These are phyloP conservation scores for Baronia brevicornis DNA, from an alignment of 2,888 invertebrate species.

Conservation along the genomic window DNA sequence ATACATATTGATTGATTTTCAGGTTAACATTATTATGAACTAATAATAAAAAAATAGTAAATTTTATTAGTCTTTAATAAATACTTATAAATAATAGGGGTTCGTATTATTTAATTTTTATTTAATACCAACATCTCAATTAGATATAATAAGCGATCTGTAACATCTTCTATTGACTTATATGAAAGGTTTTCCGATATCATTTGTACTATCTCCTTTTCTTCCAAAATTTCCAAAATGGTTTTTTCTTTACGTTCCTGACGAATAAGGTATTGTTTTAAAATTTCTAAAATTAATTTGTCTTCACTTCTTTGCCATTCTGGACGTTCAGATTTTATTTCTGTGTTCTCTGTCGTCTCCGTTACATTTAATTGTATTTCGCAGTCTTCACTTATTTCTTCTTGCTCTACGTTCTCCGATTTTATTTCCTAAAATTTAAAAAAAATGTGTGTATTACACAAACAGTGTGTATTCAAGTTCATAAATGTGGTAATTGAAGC, in stretches of 20 bases:
- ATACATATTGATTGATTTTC: no score
- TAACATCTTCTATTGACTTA: conserved; percentile 70
- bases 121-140: conserved; percentile 67
- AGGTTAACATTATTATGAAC: no score
- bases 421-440: no score
- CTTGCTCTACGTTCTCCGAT: no score
- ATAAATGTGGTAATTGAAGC: no score
- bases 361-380: conserved; percentile 5
- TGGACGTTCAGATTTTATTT: conserved; percentile 29
- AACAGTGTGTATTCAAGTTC: no score
- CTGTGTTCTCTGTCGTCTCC: conserved; percentile 35
- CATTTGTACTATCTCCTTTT: conserved; percentile 56
- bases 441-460: no score
- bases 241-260: conserved; percentile 68
- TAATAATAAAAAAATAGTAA: no score
- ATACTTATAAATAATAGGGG: no score
- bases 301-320: conserved; percentile 88
- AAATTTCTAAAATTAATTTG: conserved; percentile 82
- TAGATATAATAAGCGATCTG: conserved; percentile 75
- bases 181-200: conserved; percentile 61
- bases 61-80: no score
- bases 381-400: neutral
- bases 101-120: conserved; percentile 24
- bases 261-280: conserved; percentile 79
- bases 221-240: conserved; percentile 44